Base-by-base conservation (phyloP, 2,888 invertebrate genomes). In the Oxyteleia sp. region DNA sequence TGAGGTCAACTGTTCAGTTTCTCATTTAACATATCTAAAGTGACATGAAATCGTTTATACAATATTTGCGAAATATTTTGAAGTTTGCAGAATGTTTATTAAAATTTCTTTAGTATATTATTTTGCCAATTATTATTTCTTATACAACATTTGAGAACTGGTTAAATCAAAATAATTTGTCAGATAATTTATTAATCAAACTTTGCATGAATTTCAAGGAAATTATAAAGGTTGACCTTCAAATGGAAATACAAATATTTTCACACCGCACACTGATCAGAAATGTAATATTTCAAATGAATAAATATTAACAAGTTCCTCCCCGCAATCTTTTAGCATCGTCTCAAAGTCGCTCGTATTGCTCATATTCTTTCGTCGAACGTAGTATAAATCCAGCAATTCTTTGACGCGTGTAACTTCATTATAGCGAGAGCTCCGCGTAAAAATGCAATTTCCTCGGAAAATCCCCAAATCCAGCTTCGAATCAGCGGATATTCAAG, bases 371-470 rank as follows among this genome's bases (percentile, higher is more conserved):
- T 26, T 51, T 18, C 45, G 29, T 45, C 55, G 43, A 49, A 57
- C 47, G 41, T 35, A 16, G 7, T 18, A 32, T 29, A 53, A 53
- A 53, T 53, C 55, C 47, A 13, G 11, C 69, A 59, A 59, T 59
- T 71, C 71, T 49, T 49, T 13, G 20, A 26, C 35, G 35, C 23
- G 13, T 53, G 61, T 80, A 80, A 72, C 72, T 72, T 80, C 80
- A 72, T 80, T 80, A 72, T 61, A 18, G 41, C 71, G 45, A 71
- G 64, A 57, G 41, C 66, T 51, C 5, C 38, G 68, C 59, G 63
- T 26, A 61, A 49, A 74, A 74, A 80, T 80, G 51, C 72, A 74
- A 80, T 80, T 80, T 66, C 51, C 57, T 66, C 47, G 47, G 49
- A 55, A 66, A 80, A 66, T 59, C 43, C 72, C 51, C 45, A 61